phyloP scores from a whole-genome alignment of 2,888 invertebrate genomes.

The Drosophila merina region DNA sequence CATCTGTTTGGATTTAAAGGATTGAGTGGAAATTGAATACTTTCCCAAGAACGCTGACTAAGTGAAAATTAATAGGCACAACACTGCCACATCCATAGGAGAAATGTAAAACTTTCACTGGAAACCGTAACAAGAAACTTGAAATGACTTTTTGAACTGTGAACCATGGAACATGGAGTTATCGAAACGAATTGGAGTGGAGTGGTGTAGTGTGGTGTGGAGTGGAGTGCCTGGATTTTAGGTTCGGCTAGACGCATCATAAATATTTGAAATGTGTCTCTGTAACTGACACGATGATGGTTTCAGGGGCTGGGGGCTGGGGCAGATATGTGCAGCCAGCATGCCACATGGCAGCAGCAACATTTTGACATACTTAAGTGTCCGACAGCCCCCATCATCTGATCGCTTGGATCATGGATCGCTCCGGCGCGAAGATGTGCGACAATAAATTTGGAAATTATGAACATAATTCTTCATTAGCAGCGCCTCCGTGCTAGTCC shows the following conservation, averaged over 20 bases:
- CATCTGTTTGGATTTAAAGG: slow-evolving; percentile 70
- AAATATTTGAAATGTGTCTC: slow-evolving; percentile 54
- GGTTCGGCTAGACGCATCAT: slow-evolving; percentile 50
- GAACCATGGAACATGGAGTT: slow-evolving; percentile 54
- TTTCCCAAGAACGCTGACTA: slow-evolving; percentile 58
- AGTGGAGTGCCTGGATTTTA: slow-evolving; percentile 31
- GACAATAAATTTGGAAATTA: slow-evolving; percentile 78
- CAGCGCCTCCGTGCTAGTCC: slow-evolving; percentile 58
- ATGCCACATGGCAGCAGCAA: slow-evolving; percentile 71
- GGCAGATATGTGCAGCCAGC: slow-evolving; percentile 45
- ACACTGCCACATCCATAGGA: slow-evolving; percentile 24
- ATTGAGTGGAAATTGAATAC: slow-evolving; percentile 66
- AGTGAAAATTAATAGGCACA: slow-evolving; percentile 73
- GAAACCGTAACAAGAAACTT: slow-evolving; percentile 74
- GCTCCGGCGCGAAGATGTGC: slow-evolving; percentile 49
- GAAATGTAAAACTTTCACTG: slow-evolving; percentile 74
- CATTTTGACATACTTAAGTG: slow-evolving; percentile 80
- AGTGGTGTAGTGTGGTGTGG: background rate
- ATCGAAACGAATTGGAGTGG: slow-evolving; percentile 3
- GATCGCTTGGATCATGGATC: slow-evolving; percentile 26
- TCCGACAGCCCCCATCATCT: slow-evolving; percentile 69
- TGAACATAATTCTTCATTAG: slow-evolving; percentile 81
- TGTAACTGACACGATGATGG: slow-evolving; percentile 64
- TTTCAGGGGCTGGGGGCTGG: background rate
- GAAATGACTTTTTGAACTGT: slow-evolving; percentile 77